Evolutionary conservation across 2,113 vertebrate genomes (phyloP).

Genomic region (Siniperca chuatsi): DNA sequence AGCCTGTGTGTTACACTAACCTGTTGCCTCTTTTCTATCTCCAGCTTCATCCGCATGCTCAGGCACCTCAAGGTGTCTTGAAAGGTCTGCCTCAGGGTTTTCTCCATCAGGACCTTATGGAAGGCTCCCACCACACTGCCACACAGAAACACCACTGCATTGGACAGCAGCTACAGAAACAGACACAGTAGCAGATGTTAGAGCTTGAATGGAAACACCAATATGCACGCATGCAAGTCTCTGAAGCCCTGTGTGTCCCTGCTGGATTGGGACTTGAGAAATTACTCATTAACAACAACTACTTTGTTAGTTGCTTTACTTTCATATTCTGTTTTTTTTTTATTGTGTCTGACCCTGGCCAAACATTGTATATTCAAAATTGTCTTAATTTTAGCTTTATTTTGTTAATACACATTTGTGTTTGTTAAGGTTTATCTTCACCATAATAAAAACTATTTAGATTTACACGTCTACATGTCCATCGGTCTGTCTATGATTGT

Average conservation of each 20-base stretch:
- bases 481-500: too few relatives aligned
- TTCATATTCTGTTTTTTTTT: too few relatives aligned
- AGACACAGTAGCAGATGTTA: slow-evolving; percentile 34
- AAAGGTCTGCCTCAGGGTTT: slow-evolving; percentile 92
- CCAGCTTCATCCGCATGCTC: slow-evolving; percentile 93
- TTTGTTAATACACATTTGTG: too few relatives aligned
- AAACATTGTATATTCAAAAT: too few relatives aligned
- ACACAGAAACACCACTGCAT: slow-evolving; percentile 90
- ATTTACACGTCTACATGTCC: too few relatives aligned
- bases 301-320: background rate
- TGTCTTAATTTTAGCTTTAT: too few relatives aligned
- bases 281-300: background rate
- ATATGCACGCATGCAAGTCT: background rate
- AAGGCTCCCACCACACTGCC: slow-evolving; percentile 93
- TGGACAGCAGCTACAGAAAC: slow-evolving; percentile 89
- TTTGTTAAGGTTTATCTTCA: too few relatives aligned
- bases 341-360: too few relatives aligned
- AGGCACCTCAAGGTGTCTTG: slow-evolving; percentile 92
- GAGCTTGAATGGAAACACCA: slow-evolving; percentile 3
- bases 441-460: too few relatives aligned
- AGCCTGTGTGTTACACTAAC: slow-evolving; percentile 74
- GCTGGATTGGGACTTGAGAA: background rate
- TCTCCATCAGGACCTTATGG: slow-evolving; percentile 96
- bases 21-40: slow-evolving; percentile 97
- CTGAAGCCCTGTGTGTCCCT: background rate